phyloP scores from a whole-genome alignment of 2,797 vertebrate species.

The Dryobates pubescens region DNA sequence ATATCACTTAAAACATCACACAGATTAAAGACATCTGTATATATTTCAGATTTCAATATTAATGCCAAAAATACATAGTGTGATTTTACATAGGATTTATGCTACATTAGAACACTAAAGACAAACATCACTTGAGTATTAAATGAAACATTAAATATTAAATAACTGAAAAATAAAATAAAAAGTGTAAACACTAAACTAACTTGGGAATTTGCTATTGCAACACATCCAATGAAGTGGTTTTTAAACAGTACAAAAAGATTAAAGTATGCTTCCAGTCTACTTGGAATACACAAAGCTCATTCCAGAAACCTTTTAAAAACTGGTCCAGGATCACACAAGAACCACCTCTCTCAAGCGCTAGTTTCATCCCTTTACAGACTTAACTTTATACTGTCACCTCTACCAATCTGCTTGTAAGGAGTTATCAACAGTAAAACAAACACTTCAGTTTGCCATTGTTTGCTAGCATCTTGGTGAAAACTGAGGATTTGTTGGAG shows the following conservation, averaged over 20 bases:
- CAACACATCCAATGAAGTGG: conserved; percentile 97
- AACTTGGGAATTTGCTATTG: conserved; percentile 91
- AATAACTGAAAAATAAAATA: conserved; percentile 95
- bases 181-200: conserved; percentile 98
- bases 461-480: conserved; percentile 91
- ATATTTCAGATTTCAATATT: conserved; percentile 97
- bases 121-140: conserved; percentile 95
- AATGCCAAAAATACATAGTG: conserved; percentile 99
- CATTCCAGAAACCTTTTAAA: conserved; percentile 81
- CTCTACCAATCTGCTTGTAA: conserved; percentile 36
- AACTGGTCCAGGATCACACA: conserved; percentile 84
- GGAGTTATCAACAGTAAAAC: conserved; percentile 50
- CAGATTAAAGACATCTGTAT: conserved; percentile 89
- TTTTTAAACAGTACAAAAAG: conserved; percentile 96
- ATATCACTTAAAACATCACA: conserved; percentile 81
- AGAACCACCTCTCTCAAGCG: conserved; percentile 57
- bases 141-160: conserved; percentile 99
- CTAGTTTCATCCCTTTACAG: conserved; percentile 47
- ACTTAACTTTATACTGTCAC: conserved; percentile 50
- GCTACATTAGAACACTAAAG: conserved; percentile 98
- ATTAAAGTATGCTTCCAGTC: conserved; percentile 94
- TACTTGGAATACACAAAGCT: conserved; percentile 90
- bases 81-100: conserved; percentile 97
- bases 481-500: conserved; percentile 93
- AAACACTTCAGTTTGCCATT: conserved; percentile 30